Evolutionary conservation across 2,888 invertebrate species (phyloP), one percentile per base, ranked within the genome.

Genomic region (Oligia strigilis): DNA sequence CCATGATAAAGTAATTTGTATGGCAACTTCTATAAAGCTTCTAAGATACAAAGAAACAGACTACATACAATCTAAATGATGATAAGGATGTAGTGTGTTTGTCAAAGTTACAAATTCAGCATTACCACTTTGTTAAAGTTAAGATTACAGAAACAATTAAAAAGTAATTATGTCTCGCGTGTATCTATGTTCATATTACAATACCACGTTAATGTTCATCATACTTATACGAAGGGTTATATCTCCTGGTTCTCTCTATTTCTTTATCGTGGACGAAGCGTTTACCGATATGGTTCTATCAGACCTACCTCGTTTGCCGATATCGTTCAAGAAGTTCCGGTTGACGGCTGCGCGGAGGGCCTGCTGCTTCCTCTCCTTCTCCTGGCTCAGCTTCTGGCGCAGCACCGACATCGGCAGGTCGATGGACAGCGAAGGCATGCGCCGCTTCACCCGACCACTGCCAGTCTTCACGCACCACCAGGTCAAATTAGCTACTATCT

Each of bases 381-480:
- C 99, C 88, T 98, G 95, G 85, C 98, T 97, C 75, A 99, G 97
- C 90, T 98, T 98, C 94, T 99, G 98, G 77, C 99, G 98, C 86
- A 99, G 97, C 84, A 99, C 98, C 90, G 99, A 98, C 97, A 99
- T 96, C 4, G 99, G 98, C 96, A 98, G 98, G 90, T 98, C 98
- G 95, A 99, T 98, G 92, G 99, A 99, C 90, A 99, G 97, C 60
- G 98, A 98, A 9, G 98, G 97, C 94, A 97, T 97, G 91, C 97
- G 97, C 81, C 98, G 96, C 94, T 97, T 97, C 90, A 94, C 94
- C 84, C 97, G 95, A 79, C 96, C 94, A 87, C 94, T 96, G 91
- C 90, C 92, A 78, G 88, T 94, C 96, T 96, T 96, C 91, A 87
- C 88, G 87, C 79, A 88, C 87, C 88, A 91, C 87, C 84, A 85